Evolutionary conservation across 2,113 vertebrate genomes (phyloP).

Genomic region (Naja naja): DNA sequence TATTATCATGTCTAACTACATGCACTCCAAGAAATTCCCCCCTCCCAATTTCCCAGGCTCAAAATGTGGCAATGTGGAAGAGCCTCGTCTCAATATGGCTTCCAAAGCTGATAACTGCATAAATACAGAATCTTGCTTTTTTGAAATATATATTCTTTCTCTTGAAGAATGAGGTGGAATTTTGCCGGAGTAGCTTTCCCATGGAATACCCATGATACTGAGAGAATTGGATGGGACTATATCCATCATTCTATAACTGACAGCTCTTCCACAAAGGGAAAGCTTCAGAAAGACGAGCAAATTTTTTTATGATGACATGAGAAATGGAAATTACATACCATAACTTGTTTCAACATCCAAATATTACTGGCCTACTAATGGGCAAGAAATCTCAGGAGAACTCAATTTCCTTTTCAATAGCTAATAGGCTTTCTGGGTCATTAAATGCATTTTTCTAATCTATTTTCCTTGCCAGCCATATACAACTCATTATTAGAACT

Average conservation of each 20-base stretch:
- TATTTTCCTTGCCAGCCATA: slow-evolving; percentile 18
- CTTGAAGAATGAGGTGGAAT: neutral
- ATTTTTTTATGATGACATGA: slow-evolving; percentile 2
- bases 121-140: no score
- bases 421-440: slow-evolving; percentile 2
- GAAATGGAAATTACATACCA: neutral
- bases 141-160: no score
- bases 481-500: neutral
- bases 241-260: neutral
- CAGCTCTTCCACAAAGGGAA: neutral
- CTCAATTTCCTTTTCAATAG: neutral
- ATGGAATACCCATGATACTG: neutral
- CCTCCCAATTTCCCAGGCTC: no score
- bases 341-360: slow-evolving; percentile 12
- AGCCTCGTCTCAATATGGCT: no score
- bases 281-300: neutral
- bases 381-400: neutral
- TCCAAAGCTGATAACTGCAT: no score
- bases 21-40: no score
- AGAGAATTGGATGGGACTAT: neutral
- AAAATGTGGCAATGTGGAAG: no score
- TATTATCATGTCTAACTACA: no score
- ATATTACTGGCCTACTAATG: neutral
- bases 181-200: neutral
- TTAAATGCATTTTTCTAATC: slow-evolving; percentile 37